Percentiles rank a stretch among this genome's conserved stretches.
Evolutionary conservation across 1,140 invertebrate genomes (phyloP).

Genomic region (Lepidurus apus): DNA sequence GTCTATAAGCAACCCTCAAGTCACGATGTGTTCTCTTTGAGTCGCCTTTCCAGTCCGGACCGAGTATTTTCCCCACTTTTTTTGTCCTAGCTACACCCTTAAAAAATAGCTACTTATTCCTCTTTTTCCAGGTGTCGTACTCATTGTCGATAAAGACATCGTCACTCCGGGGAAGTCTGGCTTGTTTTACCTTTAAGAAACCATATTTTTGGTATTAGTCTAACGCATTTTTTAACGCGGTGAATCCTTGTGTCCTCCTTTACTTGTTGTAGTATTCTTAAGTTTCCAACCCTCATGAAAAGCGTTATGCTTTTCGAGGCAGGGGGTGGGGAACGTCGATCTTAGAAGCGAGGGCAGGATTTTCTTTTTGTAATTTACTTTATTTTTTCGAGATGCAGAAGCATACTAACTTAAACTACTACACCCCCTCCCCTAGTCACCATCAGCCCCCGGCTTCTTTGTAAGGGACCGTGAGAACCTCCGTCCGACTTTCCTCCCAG

Average conservation of each 20-base stretch:
- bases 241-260: not conserved
- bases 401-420: not conserved
- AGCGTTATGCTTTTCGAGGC: not conserved
- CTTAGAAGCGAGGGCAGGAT: not conserved
- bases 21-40: no score
- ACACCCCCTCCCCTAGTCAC: slow-evolving; percentile 17
- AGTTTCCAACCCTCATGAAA: not conserved
- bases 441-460: slow-evolving; percentile 13
- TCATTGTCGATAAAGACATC: no score
- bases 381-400: not conserved
- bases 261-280: not conserved
- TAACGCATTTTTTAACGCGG: not conserved
- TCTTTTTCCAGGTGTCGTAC: no score
- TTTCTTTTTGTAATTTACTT: slow-evolving; percentile 11
- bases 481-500: slow-evolving; percentile 9
- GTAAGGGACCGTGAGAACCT: slow-evolving; percentile 20
- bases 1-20: no score
- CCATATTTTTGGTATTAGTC: no score
- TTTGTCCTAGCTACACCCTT: no score
- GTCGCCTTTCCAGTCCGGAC: no score
- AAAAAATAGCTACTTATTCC: no score
- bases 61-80: no score
- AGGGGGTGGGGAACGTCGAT: not conserved
- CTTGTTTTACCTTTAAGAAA: no score
- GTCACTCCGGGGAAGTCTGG: no score